Evolutionary conservation across 2,113 vertebrate species (phyloP).

Genomic region (Cinclus cinclus): DNA sequence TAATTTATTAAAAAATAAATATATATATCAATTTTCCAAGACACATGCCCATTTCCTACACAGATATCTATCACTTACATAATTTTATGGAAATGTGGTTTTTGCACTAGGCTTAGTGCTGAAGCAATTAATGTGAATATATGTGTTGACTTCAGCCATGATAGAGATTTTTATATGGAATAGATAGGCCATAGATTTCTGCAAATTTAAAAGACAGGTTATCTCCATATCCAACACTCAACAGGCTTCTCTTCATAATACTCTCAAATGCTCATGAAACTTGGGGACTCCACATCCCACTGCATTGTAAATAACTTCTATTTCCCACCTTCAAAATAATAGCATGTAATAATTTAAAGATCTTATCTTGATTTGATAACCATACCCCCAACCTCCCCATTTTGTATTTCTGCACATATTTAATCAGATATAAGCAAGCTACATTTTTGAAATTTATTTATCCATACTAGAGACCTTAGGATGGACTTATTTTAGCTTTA

Average conservation of each 20-base stretch:
- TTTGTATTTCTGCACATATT: not conserved
- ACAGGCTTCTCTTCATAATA: not conserved
- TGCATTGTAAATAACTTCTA: not conserved
- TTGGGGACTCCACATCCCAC: not conserved
- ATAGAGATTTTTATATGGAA: not conserved
- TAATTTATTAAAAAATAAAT: not conserved
- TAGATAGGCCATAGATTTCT: not conserved
- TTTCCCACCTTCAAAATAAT: not conserved
- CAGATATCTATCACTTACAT: not conserved
- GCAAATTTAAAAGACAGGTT: not conserved
- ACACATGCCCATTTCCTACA: not conserved
- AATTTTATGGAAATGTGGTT: not conserved
- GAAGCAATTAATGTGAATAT: not conserved
- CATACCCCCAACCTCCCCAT: accelerated
- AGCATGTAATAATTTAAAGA: not conserved
- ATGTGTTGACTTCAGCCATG: not conserved
- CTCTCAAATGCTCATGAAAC: not conserved
- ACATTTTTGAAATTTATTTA: not conserved
- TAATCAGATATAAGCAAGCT: not conserved
- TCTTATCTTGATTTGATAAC: not conserved
- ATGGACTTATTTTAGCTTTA: not conserved
- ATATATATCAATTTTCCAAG: not conserved
- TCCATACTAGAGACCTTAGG: not conserved
- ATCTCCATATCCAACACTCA: not conserved
- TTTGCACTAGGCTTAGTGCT: not conserved